Evolutionary conservation across 2,888 invertebrate genomes (phyloP), one percentile per base, ranked within the genome.

Genomic region (Yponomeuta evonymella): DNA sequence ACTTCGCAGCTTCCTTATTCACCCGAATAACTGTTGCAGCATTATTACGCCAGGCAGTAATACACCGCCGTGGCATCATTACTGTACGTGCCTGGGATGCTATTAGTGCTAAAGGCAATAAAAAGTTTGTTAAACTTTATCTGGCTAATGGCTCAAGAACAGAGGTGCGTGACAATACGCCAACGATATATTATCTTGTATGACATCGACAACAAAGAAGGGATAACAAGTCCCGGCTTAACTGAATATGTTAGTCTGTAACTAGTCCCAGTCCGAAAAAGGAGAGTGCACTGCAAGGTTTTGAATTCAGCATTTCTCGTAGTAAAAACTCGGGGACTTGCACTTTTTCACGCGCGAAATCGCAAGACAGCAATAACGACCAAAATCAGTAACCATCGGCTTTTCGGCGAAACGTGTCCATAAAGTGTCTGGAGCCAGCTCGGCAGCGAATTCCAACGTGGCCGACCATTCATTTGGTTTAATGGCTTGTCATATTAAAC

Each of bases 401-500:
- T 11, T 65, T 30, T 65, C 70, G 63, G 67, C 67, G 58, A 72
- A 70, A 48, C 63, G 69, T 62, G 64, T 72, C 72, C 73, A 76
- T 51, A 51, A 51, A 58, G 51, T 58, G 51, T 58, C 51, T 58
- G 8, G 9, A 43, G 43, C 43, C 3, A 43, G 43, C 73, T 72
- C 75, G 74, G 75, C 72, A 75, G 69, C 74, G 78, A 78, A 83
- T 81, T 79, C 81, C 83, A 81, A 86, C 86, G 85, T 86, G 85
- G 81, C 76, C 79, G 79, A 79, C 80, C 83, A 88, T 85, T 85
- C 79, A 83, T 85, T 86, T 81, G 74, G 76, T 82, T 84, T 86
- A 84, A 87, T 86, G 79, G 84, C 85, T 81, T 82, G 83, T 86
- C 83, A 83, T 83, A 83, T 82, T 78, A 81, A 82, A 82, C 80